These are phyloP conservation scores for Sinelater perroti DNA, from an alignment of 2,888 invertebrate genomes.

Conservation along the genomic window DNA sequence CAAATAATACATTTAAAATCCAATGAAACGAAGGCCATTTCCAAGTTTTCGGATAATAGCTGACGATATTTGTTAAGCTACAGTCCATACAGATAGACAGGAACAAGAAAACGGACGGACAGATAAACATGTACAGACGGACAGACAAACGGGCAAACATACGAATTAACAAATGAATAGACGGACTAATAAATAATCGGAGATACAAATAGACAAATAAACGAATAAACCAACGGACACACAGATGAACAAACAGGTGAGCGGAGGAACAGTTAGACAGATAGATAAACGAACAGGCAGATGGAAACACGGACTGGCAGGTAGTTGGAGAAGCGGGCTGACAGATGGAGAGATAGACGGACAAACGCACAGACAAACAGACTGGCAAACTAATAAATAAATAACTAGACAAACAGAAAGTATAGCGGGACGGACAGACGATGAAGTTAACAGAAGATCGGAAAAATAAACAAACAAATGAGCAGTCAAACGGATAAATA, in stretches of 20 bases:
- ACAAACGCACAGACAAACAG: constrained; percentile 3
- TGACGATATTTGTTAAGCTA: no score
- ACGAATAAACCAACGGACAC: background rate
- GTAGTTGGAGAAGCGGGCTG: background rate
- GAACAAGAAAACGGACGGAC: constrained; percentile 2
- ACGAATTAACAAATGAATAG: background rate
- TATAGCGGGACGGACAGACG: background rate
- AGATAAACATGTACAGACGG: constrained; percentile 1
- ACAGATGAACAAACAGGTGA: background rate
- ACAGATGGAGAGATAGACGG: constrained; percentile 1
- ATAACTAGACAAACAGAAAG: background rate
- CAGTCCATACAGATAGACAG: constrained; percentile 5
- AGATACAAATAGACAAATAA: background rate
- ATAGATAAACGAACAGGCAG: background rate
- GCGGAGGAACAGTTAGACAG: background rate
- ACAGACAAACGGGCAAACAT: constrained; percentile 1
- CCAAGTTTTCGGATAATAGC: no score
- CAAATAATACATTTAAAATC: no score
- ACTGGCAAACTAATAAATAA: background rate
- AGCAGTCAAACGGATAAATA: background rate
- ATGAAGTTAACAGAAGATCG: background rate
- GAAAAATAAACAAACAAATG: background rate
- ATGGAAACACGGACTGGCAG: background rate
- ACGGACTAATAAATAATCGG: background rate
- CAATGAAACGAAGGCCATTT: no score